Evolutionary conservation across 2,113 vertebrate genomes (phyloP), one percentile per base, ranked within the genome.

Genomic region (Ammodytes dubius): DNA sequence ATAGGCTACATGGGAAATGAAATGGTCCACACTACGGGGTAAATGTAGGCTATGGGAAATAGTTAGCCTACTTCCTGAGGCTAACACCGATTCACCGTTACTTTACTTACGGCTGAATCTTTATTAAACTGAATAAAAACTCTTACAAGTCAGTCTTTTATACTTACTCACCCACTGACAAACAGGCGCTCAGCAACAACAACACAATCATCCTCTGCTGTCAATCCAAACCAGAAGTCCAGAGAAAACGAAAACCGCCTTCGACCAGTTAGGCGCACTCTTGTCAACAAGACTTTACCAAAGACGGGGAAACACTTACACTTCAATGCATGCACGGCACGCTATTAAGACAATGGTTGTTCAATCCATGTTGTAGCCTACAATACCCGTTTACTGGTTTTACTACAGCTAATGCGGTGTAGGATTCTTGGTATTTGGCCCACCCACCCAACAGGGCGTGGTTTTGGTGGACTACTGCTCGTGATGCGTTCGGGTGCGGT

Each of bases 141-240:
- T 54, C n/a, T 57, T 10, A 27, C 9, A 39, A 14, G 35, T 27
- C 15, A 45, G 13, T 37, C 2, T 39, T 47, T 61, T 37, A 58
- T 6, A 65, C 15, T 50, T 27, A 86, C 77, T 73, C 35, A 81
- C 85, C 81, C 7, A 7, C 1, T 27, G 27, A 56, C 46, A 14
- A 11, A 73, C 12, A 49, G n/a, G 42, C 27, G 12, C 7, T 4
- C 10, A 83, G n/a, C 40, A 81, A 13, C 64, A 79, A 15, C n/a
- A 64, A 10, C 42, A 0, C 27, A 0, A 50, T 27, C 69, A 77
- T 60, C 63, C 10, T 66, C 0, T 7, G 2, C 6, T 6, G n/a
- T 1, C 4, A 14, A 5, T n/a, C 5, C 10, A 56, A 17, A 52
- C 2, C 19, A 35, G 2, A 19, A 15, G 12, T 64, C 37, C 19